phyloP scores from a whole-genome alignment of 2,797 vertebrate genomes.

The Tapera naevia region DNA sequence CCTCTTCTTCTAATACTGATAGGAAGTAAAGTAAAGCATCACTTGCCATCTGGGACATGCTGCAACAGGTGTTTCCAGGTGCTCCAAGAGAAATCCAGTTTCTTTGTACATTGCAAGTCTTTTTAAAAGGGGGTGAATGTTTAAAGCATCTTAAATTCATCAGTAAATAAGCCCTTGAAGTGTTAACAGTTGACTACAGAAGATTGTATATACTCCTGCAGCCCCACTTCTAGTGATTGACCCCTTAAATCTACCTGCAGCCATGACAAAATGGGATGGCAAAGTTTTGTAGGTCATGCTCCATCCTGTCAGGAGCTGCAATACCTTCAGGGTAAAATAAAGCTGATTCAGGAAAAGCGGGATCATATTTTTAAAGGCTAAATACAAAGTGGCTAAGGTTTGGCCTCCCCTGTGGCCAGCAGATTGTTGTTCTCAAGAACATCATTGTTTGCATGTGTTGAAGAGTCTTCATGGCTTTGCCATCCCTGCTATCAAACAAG shows the following conservation, averaged over 20 bases:
- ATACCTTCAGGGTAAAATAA: background rate
- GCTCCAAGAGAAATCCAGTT: background rate
- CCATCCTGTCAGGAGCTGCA: background rate
- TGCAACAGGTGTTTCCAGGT: background rate
- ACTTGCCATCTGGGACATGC: accelerated
- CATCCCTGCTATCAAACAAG: background rate
- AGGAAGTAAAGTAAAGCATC: background rate
- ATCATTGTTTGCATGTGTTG: background rate
- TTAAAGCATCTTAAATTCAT: background rate
- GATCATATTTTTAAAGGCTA: background rate
- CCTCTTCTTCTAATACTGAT: accelerated
- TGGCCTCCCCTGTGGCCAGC: background rate
- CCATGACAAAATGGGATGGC: background rate
- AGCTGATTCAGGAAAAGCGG: background rate
- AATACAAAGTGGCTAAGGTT: background rate
- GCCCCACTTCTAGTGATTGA: background rate
- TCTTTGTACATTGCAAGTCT: background rate
- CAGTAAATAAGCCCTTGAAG: background rate
- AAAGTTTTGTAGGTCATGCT: background rate
- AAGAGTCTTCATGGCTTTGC: background rate
- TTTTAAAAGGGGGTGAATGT: background rate
- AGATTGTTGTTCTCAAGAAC: background rate
- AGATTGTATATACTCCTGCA: background rate
- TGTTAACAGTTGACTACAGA: background rate
- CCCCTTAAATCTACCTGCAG: background rate